These are phyloP conservation scores for Chamaedrilus cognettii DNA, from an alignment of 2,888 invertebrate species.

Conservation along the genomic window DNA sequence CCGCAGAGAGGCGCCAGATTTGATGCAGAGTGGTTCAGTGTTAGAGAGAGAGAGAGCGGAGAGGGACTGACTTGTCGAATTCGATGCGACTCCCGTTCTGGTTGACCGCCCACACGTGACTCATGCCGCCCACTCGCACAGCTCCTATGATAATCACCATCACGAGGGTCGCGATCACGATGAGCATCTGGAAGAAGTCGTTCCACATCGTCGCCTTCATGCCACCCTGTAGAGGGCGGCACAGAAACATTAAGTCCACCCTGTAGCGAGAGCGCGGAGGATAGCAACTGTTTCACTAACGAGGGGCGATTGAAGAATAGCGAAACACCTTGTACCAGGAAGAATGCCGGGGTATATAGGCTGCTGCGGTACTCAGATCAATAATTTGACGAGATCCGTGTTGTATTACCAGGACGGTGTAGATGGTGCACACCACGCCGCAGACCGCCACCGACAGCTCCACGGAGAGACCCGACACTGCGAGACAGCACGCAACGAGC, in stretches of 20 bases:
- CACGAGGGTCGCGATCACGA: conserved; percentile 48
- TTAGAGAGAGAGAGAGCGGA: too few species aligned
- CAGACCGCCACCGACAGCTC: conserved; percentile 53
- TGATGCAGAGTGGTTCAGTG: too few species aligned
- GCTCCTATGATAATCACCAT: conserved; percentile 42
- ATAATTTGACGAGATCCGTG: not conserved
- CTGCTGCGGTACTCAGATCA: too few species aligned
- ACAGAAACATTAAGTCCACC: too few species aligned
- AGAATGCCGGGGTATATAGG: too few species aligned
- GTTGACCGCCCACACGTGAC: conserved; percentile 20
- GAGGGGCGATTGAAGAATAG: too few species aligned
- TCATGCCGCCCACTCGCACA: conserved; percentile 16
- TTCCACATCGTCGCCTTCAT: conserved; percentile 56
- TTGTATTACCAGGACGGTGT: conserved; percentile 58
- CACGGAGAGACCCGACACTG: conserved; percentile 56
- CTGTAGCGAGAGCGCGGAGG: too few species aligned
- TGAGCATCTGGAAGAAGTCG: conserved; percentile 50
- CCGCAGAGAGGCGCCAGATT: too few species aligned
- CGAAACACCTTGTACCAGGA: too few species aligned
- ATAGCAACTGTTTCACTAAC: too few species aligned
- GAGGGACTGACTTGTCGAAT: conserved; percentile 24
- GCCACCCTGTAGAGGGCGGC: conserved; percentile 54
- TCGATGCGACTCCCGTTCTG: conserved; percentile 25
- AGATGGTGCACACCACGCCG: conserved; percentile 58
- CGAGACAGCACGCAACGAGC: too few species aligned